These are phyloP conservation scores for fruit fly (Drosophila melanogaster) DNA, from an alignment of 1,140 invertebrate species.

Conservation along the genomic window DNA sequence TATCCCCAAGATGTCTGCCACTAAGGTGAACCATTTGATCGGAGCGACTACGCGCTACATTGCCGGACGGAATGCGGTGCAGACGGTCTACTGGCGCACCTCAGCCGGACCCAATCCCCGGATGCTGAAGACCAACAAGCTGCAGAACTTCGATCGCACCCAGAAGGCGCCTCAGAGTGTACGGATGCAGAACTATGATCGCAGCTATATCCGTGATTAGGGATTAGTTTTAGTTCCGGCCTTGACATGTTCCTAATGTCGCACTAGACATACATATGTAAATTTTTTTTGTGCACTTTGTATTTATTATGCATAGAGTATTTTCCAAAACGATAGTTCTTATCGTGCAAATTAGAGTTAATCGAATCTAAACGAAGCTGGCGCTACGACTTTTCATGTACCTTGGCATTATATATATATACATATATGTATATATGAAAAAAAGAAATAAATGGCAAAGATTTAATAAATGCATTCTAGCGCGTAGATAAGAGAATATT, in stretches of 20 bases:
- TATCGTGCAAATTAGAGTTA: slow-evolving; percentile 9
- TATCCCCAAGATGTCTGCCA: slow-evolving; percentile 61
- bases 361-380: slow-evolving; percentile 29
- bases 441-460: slow-evolving; percentile 25
- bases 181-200: slow-evolving; percentile 60
- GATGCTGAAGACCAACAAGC: slow-evolving; percentile 86
- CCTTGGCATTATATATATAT: slow-evolving; percentile 35
- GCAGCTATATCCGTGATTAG: slow-evolving; percentile 50
- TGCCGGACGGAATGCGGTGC: slow-evolving; percentile 88
- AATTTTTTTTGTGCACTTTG: slow-evolving; percentile 18
- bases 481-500: slow-evolving; percentile 38
- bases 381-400: slow-evolving; percentile 47
- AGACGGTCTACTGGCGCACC: slow-evolving; percentile 89
- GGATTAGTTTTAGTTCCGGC: slow-evolving; percentile 9
- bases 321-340: slow-evolving; percentile 25
- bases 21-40: slow-evolving; percentile 85
- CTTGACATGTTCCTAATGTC: slow-evolving; percentile 57
- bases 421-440: background rate
- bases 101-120: slow-evolving; percentile 85
- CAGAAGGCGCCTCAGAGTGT: slow-evolving; percentile 62
- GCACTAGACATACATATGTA: slow-evolving; percentile 13
- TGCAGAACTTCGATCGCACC: slow-evolving; percentile 86
- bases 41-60: slow-evolving; percentile 88
- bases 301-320: slow-evolving; percentile 44
- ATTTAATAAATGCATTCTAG: slow-evolving; percentile 54